Percentiles rank a stretch among this genome's conserved stretches.
Evolutionary conservation across 2,113 vertebrate genomes (phyloP).

Genomic region (Steatornis caripensis): DNA sequence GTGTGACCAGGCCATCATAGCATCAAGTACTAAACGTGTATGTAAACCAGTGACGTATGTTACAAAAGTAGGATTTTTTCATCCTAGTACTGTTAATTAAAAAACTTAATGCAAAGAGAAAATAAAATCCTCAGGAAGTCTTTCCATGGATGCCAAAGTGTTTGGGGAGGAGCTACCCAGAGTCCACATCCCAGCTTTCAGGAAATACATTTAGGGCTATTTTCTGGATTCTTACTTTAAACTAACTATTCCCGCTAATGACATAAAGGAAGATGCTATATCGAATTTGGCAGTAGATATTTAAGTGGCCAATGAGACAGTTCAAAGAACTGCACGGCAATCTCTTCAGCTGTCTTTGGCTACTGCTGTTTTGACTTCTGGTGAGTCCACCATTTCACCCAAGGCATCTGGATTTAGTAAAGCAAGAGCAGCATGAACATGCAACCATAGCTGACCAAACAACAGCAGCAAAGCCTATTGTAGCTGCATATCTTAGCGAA

Average conservation of each 20-base stretch:
- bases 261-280: neutral
- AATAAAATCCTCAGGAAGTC: neutral
- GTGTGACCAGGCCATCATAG: neutral
- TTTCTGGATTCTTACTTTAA: slow-evolving; percentile 21
- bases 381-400: slow-evolving; percentile 21
- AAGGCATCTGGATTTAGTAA: slow-evolving; percentile 46
- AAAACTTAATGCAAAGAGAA: neutral
- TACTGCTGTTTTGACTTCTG: slow-evolving; percentile 12
- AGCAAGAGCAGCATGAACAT: neutral
- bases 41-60: neutral
- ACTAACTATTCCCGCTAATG: slow-evolving; percentile 27
- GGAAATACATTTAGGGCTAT: neutral
- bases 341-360: neutral
- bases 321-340: neutral
- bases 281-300: neutral
- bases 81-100: neutral
- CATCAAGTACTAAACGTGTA: neutral
- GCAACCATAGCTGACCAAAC: neutral
- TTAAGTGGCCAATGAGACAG: slow-evolving; percentile 28
- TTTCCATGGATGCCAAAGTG: neutral
- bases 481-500: slow-evolving; percentile 19
- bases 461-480: neutral
- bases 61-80: neutral
- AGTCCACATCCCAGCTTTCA: neutral
- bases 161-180: neutral